phyloP scores from a whole-genome alignment of 2,113 vertebrate genomes.

The Pedionomus torquatus region DNA sequence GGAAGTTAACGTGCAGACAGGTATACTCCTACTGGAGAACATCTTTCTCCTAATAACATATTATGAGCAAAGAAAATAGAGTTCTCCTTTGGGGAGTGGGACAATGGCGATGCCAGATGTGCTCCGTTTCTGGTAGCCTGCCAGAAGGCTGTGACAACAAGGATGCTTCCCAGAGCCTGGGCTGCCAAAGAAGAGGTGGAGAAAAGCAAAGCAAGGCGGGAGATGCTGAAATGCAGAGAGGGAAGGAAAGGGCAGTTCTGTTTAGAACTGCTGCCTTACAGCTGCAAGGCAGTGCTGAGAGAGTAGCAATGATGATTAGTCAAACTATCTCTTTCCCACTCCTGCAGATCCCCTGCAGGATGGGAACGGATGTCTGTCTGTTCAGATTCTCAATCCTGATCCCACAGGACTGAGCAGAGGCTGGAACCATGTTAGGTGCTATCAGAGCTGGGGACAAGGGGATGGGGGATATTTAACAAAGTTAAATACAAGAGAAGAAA shows the following conservation, averaged over 20 bases:
- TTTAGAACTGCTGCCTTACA: background rate
- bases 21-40: background rate
- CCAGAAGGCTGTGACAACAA: background rate
- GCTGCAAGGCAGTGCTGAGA: rapidly evolving
- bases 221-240: background rate
- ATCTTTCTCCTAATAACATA: background rate
- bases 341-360: background rate
- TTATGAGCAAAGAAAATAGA: background rate
- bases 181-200: background rate
- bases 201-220: background rate
- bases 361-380: background rate
- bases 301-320: background rate
- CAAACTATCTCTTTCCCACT: background rate
- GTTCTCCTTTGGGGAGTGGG: background rate
- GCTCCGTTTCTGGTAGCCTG: background rate
- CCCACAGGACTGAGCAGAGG: background rate
- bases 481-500: background rate
- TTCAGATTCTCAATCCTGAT: background rate
- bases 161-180: background rate
- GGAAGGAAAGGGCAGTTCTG: background rate
- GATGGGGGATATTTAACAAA: background rate
- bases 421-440: background rate
- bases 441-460: background rate
- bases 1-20: background rate
- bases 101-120: rapidly evolving